Base-by-base conservation (phyloP, 92 coral and sea anemone genomes). In the Parazoanthus swiftii region DNA sequence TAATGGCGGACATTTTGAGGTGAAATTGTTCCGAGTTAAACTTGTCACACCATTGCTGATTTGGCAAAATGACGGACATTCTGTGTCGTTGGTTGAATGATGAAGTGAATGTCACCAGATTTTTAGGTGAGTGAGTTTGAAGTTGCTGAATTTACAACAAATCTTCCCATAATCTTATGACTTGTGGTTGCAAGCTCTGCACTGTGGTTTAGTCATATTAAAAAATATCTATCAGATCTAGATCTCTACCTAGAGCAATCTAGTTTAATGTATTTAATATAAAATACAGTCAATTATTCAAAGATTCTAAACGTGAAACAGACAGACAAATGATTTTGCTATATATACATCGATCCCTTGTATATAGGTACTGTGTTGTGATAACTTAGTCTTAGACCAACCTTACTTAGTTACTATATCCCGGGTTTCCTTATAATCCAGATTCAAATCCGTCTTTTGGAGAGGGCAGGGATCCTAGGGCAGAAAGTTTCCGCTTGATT, bases 21-120 rank as follows among this genome's bases (percentile, higher is more conserved):
- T 85, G 74, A 84, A 33, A 77, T 72, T 7, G 20, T 21, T 25
- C 10, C 8, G 18, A 29, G 63, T 72, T 71, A 46, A 50, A 42
- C 42, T 44, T n/a, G 25, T 46, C 67, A 84, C 25, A 80, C 58
- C 86, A 65, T 77, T 81, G 73, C 77, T 88, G 74, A 74, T 74
- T 7, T 16, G 39, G 63, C 85, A 90, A 79, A 63, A 97, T 97
- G 99, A 97, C 99, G 70, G 99, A 97, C 44, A 97, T 97, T 76
- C 43, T 97, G 73, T 97, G 99, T 77, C 97, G 99, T 51, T 97
- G 99, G 99, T 91, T 97, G 38, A 97, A 97, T 76, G 99, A 97
- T 36, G 99, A 97, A 77, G 98, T 97, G 26, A 88, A 86, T 35
- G 92, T 97, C 70, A 93, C 98, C 85, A 92, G 92, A n/a, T 77